These are phyloP conservation scores for Oscheius sp. DNA, from an alignment of 2,888 invertebrate species.

Conservation along the genomic window DNA sequence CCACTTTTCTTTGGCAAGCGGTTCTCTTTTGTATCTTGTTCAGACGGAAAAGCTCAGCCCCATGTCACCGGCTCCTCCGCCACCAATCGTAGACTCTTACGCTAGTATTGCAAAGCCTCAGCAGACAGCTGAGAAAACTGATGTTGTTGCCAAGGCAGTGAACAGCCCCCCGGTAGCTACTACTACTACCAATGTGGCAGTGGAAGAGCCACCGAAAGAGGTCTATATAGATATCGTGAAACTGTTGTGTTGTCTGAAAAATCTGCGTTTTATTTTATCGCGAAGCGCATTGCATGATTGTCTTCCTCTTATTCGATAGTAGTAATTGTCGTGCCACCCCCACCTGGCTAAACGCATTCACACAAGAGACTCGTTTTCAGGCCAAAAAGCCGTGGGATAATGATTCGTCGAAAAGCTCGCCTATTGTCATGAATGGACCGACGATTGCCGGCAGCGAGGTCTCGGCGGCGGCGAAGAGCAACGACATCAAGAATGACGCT, in stretches of 20 bases:
- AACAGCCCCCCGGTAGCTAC: neutral
- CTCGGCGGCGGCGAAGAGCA: neutral
- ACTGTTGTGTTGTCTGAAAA: neutral
- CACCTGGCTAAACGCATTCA: neutral
- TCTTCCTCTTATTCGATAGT: neutral
- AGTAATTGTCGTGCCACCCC: neutral
- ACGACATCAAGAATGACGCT: neutral
- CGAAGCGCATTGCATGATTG: too few species aligned
- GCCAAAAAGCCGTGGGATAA: slow-evolving; percentile 28
- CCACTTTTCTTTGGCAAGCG: neutral
- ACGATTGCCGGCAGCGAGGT: neutral
- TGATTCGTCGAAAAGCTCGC: slow-evolving; percentile 24
- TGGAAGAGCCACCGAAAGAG: slow-evolving; percentile 15
- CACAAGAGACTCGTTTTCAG: slow-evolving; percentile 3
- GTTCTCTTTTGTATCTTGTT: neutral
- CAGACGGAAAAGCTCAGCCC: neutral
- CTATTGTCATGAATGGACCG: slow-evolving; percentile 28
- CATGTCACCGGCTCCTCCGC: slow-evolving; percentile 21
- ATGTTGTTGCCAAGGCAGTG: slow-evolving; percentile 27
- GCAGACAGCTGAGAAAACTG: slow-evolving; percentile 27
- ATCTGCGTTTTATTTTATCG: neutral
- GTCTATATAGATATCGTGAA: slow-evolving; percentile 22
- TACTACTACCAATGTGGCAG: neutral
- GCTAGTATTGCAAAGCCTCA: slow-evolving; percentile 27
- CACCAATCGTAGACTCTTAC: slow-evolving; percentile 25